Evolutionary conservation across 2,113 vertebrate species (phyloP), one percentile per base, ranked within the genome.

Genomic region (Sakesphorus luctuosus): DNA sequence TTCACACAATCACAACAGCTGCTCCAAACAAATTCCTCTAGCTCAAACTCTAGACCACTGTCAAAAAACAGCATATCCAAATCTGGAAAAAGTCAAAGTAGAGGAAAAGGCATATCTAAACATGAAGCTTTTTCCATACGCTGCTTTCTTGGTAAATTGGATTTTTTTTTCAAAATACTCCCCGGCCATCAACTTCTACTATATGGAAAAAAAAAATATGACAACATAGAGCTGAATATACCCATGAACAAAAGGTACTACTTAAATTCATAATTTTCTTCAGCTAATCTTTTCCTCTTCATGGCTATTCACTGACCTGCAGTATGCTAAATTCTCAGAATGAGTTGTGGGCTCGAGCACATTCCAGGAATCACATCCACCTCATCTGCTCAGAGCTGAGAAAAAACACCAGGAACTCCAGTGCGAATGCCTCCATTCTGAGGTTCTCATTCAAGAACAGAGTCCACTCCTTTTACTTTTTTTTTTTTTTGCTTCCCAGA

Each of bases 401-500:
- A 81, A 73, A 87, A 93, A 73, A 55, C 35, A 71, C 43, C 43
- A 12, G 47, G 33, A 96, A 75, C 33, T 67, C 52, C 81, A 68
- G 20, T 43, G 28, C 33, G 56, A 67, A 90, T 1, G 2, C 31
- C 33, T 95, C 61, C 13, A 25, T 68, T 72, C 81, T 84, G 65
- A 47, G 21, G 38, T 68, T 20, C 24, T 93, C 74, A 77, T 81
- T 94, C 81, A 94, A 61, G 72, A 90, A 63, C 65, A 84, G 43
- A 18, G 55, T 50, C 73, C 81, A 29, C 18, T 89, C 33, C 11
- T 58, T 56, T 72, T 86, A 74, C 75, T 55, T 23, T 35, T n/a
- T 40, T 13, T 40, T 53, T 50, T 89, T 87, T 66, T 78, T 50
- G 56, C 87, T 97, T 92, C 94, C 90, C 89, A 96, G 93, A 95